Evolutionary conservation across 2,113 vertebrate species (phyloP).

Genomic region (Rousettus leschenaultii): DNA sequence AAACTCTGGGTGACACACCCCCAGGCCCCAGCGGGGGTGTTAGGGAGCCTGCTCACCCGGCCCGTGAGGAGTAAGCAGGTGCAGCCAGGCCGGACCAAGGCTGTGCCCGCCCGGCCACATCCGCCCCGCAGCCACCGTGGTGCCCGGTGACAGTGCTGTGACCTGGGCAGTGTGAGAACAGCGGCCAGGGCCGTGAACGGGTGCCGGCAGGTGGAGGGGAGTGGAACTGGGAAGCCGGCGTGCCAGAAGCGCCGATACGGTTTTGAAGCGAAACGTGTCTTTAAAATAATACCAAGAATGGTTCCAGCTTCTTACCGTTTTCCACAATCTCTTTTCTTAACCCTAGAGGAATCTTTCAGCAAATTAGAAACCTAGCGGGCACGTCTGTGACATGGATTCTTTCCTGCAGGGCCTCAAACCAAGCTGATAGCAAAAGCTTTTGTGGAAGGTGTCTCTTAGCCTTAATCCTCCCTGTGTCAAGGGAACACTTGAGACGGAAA

Average conservation of each 20-base stretch:
- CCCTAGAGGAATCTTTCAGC: not conserved
- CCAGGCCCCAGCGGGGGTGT: not conserved
- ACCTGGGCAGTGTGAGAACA: not conserved
- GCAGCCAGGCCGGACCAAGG: not conserved
- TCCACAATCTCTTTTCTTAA: not conserved
- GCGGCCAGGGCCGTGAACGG: not conserved
- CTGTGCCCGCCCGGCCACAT: not conserved
- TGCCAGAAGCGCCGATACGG: not conserved
- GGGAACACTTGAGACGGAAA: not conserved
- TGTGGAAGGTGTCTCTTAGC: not conserved
- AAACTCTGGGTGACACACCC: fast-evolving
- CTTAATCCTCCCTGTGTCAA: not conserved
- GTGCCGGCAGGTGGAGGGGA: too few species aligned
- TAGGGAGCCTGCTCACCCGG: not conserved
- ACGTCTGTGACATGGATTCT: not conserved
- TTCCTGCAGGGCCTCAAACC: not conserved
- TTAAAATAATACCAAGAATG: not conserved
- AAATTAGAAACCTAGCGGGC: not conserved
- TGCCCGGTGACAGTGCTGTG: fast-evolving
- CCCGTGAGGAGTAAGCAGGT: not conserved
- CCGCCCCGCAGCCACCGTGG: not conserved
- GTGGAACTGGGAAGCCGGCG: too few species aligned
- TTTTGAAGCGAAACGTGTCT: not conserved
- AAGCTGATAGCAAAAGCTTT: not conserved
- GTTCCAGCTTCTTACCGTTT: not conserved